Evolutionary conservation across 2,888 invertebrate genomes (phyloP).

Genomic region (Hirtodrosophila alboralis): DNA sequence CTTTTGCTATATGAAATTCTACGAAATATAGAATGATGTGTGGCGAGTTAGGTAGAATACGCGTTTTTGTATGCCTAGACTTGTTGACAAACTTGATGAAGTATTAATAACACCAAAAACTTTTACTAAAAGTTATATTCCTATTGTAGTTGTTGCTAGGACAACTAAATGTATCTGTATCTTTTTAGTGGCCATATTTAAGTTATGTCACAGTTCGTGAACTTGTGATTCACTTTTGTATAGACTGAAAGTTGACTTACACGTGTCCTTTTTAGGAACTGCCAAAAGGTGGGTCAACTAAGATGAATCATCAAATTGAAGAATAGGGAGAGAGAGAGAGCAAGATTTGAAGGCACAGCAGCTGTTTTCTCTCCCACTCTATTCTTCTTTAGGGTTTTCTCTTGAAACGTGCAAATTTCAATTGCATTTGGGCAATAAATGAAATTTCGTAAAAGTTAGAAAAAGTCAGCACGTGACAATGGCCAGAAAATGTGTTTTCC

Average conservation of each 20-base stretch:
- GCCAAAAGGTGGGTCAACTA: background rate
- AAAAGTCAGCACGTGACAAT: constrained; percentile 74
- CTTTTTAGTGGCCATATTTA: constrained; percentile 27
- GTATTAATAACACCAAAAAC: constrained; percentile 66
- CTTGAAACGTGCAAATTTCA: constrained; percentile 40
- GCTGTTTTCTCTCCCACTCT: constrained; percentile 1
- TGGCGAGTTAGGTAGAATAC: constrained; percentile 42
- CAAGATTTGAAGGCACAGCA: background rate
- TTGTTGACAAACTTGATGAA: constrained; percentile 64
- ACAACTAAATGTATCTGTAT: constrained; percentile 8
- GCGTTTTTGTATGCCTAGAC: constrained; percentile 35
- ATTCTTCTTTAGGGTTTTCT: constrained; percentile 22
- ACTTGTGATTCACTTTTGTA: constrained; percentile 26
- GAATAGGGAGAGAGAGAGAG: background rate
- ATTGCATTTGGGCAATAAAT: constrained; percentile 28
- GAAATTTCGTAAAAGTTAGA: constrained; percentile 13
- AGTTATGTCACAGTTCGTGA: constrained; percentile 28
- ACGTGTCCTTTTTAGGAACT: constrained; percentile 19
- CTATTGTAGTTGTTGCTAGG: constrained; percentile 2
- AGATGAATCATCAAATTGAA: constrained; percentile 22
- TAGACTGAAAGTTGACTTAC: background rate
- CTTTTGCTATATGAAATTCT: constrained; percentile 13
- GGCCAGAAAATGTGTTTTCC: constrained; percentile 59
- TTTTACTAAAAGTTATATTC: constrained; percentile 38
- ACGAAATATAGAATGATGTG: background rate